Evolutionary conservation across 1,140 invertebrate species (phyloP).

Genomic region (Bombus ignitus): DNA sequence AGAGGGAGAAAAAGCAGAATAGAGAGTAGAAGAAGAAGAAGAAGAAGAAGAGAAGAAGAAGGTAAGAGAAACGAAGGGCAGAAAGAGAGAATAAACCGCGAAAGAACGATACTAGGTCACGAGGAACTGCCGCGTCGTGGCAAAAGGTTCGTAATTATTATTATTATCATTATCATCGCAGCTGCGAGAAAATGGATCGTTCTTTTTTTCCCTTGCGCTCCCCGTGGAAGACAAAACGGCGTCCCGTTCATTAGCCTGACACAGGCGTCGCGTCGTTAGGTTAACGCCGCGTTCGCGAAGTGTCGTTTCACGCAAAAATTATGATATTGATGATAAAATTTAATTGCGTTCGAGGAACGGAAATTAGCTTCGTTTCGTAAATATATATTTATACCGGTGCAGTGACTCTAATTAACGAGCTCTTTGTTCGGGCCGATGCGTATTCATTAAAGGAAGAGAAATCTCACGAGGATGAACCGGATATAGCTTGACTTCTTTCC

Average conservation of each 20-base stretch:
- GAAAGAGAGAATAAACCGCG: neutral
- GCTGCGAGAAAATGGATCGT: slow-evolving; percentile 27
- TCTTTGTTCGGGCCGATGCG: neutral
- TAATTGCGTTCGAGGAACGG: slow-evolving; percentile 16
- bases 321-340: slow-evolving; percentile 10
- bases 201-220: neutral
- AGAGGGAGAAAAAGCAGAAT: neutral
- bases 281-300: neutral
- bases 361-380: slow-evolving; percentile 32
- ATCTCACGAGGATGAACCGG: neutral
- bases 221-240: neutral
- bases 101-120: neutral
- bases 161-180: slow-evolving; percentile 19
- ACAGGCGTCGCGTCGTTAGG: neutral
- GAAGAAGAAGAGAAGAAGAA: too few relatives aligned
- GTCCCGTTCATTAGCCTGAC: slow-evolving; percentile 31
- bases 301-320: neutral
- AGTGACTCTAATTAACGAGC: slow-evolving; percentile 12
- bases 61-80: neutral
- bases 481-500: neutral
- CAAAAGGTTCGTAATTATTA: slow-evolving; percentile 34
- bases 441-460: neutral
- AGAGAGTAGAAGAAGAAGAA: neutral
- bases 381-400: neutral
- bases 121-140: slow-evolving; percentile 5